Evolutionary conservation across 1,140 invertebrate genomes (phyloP).

Genomic region (Drosophila bocqueti): DNA sequence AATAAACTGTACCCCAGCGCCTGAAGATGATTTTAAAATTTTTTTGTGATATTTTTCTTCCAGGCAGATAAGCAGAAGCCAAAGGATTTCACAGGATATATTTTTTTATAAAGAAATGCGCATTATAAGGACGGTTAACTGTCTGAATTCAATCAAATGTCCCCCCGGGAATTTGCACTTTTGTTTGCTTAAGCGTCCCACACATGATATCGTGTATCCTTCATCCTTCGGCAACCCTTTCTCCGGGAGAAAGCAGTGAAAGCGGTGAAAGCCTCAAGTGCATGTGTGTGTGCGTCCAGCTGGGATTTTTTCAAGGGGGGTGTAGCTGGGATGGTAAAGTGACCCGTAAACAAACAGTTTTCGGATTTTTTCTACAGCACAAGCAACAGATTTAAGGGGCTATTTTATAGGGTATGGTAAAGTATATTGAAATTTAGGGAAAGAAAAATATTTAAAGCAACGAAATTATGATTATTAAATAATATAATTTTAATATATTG

Average conservation of each 20-base stretch:
- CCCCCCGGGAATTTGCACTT: constrained; percentile 76
- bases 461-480: neutral
- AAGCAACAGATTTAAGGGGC: constrained; percentile 36
- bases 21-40: constrained; percentile 69
- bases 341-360: constrained; percentile 79
- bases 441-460: neutral
- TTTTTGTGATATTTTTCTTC: constrained; percentile 68
- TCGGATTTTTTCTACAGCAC: constrained; percentile 36
- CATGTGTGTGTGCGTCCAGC: constrained; percentile 59
- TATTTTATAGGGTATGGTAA: constrained; percentile 18
- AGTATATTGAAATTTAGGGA: neutral
- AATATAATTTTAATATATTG: too few relatives aligned
- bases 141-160: constrained; percentile 82
- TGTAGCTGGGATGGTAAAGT: constrained; percentile 52
- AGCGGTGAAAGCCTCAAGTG: constrained; percentile 59
- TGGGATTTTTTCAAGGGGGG: constrained; percentile 26
- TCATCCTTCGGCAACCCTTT: constrained; percentile 68
- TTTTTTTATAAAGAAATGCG: constrained; percentile 64
- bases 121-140: constrained; percentile 69
- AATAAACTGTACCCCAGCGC: constrained; percentile 58
- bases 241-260: constrained; percentile 61
- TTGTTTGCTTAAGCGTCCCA: constrained; percentile 72
- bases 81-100: constrained; percentile 28
- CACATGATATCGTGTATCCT: constrained; percentile 63
- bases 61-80: constrained; percentile 66